Evolutionary conservation across 2,113 vertebrate species (phyloP).

Genomic region (Antennarius striatus): DNA sequence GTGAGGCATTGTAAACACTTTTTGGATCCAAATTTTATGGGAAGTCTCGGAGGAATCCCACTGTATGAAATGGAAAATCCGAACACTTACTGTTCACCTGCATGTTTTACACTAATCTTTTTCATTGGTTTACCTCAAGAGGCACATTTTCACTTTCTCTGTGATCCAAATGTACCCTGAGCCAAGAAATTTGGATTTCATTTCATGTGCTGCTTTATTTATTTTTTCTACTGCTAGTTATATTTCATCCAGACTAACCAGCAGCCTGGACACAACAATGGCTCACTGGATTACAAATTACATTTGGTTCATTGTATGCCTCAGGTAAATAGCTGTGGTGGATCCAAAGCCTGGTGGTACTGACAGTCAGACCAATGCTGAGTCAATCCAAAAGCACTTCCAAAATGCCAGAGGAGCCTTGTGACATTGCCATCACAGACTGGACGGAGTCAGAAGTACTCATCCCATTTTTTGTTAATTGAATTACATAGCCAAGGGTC

Average conservation of each 20-base stretch:
- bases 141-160: conserved; percentile 9
- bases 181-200: conserved; percentile 29
- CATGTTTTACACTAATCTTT: conserved; percentile 24
- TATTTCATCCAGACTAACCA: conserved; percentile 25
- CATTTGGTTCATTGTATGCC: conserved; percentile 22
- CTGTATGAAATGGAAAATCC: background rate
- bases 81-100: background rate
- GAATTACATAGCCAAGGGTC: conserved; percentile 52
- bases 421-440: conserved; percentile 40
- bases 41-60: background rate
- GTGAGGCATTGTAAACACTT: background rate
- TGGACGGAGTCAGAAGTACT: conserved; percentile 35
- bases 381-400: conserved; percentile 22
- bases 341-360: conserved; percentile 22
- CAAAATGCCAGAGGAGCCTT: conserved; percentile 12
- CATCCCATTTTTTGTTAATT: conserved; percentile 58
- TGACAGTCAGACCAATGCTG: conserved; percentile 15
- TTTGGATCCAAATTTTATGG: conserved; percentile 1
- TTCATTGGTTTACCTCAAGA: conserved; percentile 3
- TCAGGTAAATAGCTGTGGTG: conserved; percentile 37
- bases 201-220: conserved; percentile 50
- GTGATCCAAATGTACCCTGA: conserved; percentile 25
- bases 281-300: conserved; percentile 34
- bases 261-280: conserved; percentile 1
- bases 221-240: conserved; percentile 7